phyloP scores from a whole-genome alignment of 2,797 vertebrate species.

The Spondyliosoma cantharus region DNA sequence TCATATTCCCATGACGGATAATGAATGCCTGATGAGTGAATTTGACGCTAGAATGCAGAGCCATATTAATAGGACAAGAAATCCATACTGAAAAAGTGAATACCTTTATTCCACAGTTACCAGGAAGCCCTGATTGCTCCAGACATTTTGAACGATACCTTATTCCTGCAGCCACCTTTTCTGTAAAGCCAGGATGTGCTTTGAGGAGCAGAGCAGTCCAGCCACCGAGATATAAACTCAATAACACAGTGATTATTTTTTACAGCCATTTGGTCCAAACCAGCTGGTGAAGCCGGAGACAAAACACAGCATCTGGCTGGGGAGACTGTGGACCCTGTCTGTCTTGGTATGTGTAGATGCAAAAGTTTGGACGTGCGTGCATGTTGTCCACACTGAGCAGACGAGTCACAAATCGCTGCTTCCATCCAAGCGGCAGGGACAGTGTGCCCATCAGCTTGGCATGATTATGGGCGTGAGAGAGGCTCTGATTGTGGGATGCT shows the following conservation, averaged over 20 bases:
- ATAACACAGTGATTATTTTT: slow-evolving; percentile 52
- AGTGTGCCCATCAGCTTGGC: slow-evolving; percentile 71
- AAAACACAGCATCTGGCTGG: slow-evolving; percentile 71
- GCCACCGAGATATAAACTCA: slow-evolving; percentile 52
- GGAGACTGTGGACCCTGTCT: slow-evolving; percentile 40
- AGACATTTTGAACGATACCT: slow-evolving; percentile 33
- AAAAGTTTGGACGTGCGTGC: slow-evolving; percentile 34
- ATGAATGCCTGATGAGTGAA: slow-evolving; percentile 41
- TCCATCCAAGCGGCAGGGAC: slow-evolving; percentile 61
- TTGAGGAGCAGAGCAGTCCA: slow-evolving; percentile 9
- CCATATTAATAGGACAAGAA: slow-evolving; percentile 17
- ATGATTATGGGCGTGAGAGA: slow-evolving; percentile 73
- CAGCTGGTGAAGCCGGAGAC: slow-evolving; percentile 64
- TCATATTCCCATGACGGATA: slow-evolving; percentile 22
- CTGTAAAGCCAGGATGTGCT: slow-evolving; percentile 38
- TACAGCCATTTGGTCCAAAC: slow-evolving; percentile 55
- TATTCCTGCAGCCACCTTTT: slow-evolving; percentile 32
- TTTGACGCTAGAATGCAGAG: slow-evolving; percentile 31
- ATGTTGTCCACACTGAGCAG: slow-evolving; percentile 37
- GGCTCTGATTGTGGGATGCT: slow-evolving; percentile 76
- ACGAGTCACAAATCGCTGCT: slow-evolving; percentile 68
- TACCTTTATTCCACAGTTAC: slow-evolving; percentile 13
- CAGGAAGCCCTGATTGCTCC: slow-evolving; percentile 21
- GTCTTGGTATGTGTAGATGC: slow-evolving; percentile 48
- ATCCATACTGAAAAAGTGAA: slow-evolving; percentile 21